Base-by-base conservation (phyloP, 2,888 invertebrate species). In the Papilio gigon region DNA sequence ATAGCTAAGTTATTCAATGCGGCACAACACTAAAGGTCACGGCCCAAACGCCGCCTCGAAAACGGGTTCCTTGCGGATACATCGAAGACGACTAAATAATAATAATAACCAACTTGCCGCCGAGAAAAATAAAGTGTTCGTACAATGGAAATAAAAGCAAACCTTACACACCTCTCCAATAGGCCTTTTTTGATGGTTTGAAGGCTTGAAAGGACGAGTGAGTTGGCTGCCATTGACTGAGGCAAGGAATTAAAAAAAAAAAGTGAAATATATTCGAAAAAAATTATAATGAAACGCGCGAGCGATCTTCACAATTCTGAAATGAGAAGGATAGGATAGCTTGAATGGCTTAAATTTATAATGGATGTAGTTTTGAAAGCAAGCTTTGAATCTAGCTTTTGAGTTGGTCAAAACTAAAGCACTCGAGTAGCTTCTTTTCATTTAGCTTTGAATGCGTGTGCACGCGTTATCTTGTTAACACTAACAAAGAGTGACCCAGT, bases 1-100 rank as follows among this genome's bases (percentile, higher is more conserved):
- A 80, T 72, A 77, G 59, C 70, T 68, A 27, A 68, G 66, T 64
- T 68, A 63, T 73, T 63, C 35, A 67, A 30, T 33, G 8, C 20
- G 56, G 58, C 76, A 42, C 88, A 74, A 71, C 86, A 71, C 86
- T 83, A 88, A 89, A 89, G 90, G 90, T 91, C 90, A 90, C 87
- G 90, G 89, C 88, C 88, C 82, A 89, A 85, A 85, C 85, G 84
- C 81, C 82, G 82, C 76, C 82, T 82, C 79, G 76, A 75, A 80
- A 86, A 90, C 90, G 84, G 82, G 89, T 90, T 90, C 84, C 82
- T 68, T 67, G 79, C 83, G 80, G 85, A 85, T 84, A 83, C 81
- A 77, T 78, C 80, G 78, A 75, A 78, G 75, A 78, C 84, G 82
- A 77, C 84, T 80, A 83, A 86, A 85, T 85, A 89, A 88, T 86